These are phyloP conservation scores for Agrochola litura DNA, from an alignment of 2,888 invertebrate species.

Conservation along the genomic window DNA sequence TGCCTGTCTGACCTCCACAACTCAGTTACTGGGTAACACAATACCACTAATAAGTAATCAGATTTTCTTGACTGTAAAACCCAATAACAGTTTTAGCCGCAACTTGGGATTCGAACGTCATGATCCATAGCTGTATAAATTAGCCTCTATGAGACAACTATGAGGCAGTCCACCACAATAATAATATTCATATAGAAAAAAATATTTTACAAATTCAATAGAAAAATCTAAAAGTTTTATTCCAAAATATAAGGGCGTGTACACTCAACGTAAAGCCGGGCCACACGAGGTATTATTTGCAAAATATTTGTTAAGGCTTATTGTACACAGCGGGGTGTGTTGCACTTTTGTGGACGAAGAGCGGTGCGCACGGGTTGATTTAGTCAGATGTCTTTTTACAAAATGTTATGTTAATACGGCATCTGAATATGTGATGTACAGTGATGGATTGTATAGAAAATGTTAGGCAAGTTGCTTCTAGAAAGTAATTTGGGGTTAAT, in stretches of 20 bases:
- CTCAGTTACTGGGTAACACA: no score
- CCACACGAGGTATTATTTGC: slow-evolving; percentile 59
- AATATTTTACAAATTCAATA: slow-evolving; percentile 9
- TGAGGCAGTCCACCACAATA: not conserved
- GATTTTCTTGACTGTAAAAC: not conserved
- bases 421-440: no score
- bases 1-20: no score
- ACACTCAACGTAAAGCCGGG: slow-evolving; percentile 25
- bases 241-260: slow-evolving; percentile 37
- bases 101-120: not conserved
- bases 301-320: slow-evolving; percentile 65
- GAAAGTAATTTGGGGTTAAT: no score
- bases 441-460: not conserved
- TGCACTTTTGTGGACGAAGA: slow-evolving; percentile 61
- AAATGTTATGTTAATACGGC: no score
- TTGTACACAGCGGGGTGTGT: slow-evolving; percentile 59
- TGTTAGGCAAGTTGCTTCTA: no score
- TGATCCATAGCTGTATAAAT: not conserved
- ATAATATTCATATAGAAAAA: not conserved
- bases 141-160: no score
- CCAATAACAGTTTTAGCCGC: not conserved
- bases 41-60: no score
- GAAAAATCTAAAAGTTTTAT: not conserved
- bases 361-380: slow-evolving; percentile 8
- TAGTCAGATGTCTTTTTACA: no score